These are phyloP conservation scores for Pipa parva DNA, from an alignment of 2,113 vertebrate genomes.

Conservation along the genomic window DNA sequence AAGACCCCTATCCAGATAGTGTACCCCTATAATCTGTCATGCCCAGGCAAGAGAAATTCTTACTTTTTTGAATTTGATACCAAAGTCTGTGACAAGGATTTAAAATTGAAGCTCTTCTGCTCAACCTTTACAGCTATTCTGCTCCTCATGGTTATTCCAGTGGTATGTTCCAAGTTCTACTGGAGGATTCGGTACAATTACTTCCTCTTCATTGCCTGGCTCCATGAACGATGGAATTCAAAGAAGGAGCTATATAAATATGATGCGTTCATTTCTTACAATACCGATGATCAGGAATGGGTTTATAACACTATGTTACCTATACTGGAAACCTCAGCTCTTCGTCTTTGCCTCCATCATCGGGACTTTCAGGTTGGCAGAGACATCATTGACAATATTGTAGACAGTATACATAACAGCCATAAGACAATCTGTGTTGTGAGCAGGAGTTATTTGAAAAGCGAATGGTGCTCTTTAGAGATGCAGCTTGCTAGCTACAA, in stretches of 20 bases:
- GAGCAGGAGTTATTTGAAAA: slow-evolving; percentile 71
- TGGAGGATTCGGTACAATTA: slow-evolving; percentile 73
- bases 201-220: slow-evolving; percentile 74
- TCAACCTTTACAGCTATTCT: slow-evolving; percentile 55
- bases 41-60: slow-evolving; percentile 41
- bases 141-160: slow-evolving; percentile 58
- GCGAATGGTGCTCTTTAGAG: slow-evolving; percentile 80
- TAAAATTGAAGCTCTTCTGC: slow-evolving; percentile 62
- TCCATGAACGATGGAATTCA: slow-evolving; percentile 56
- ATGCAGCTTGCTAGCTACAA: slow-evolving; percentile 82
- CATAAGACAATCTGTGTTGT: slow-evolving; percentile 79
- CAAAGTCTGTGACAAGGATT: slow-evolving; percentile 66
- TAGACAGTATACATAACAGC: slow-evolving; percentile 75
- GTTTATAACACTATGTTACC: slow-evolving; percentile 69
- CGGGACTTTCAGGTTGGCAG: slow-evolving; percentile 74
- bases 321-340: slow-evolving; percentile 62
- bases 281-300: slow-evolving; percentile 72
- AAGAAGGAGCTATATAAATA: slow-evolving; percentile 63
- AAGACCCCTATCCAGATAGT: slow-evolving; percentile 62
- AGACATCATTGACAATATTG: slow-evolving; percentile 80
- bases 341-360: slow-evolving; percentile 82
- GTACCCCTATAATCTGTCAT: slow-evolving; percentile 59
- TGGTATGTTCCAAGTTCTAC: slow-evolving; percentile 66
- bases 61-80: slow-evolving; percentile 65
- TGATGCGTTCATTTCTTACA: slow-evolving; percentile 84